A percentile compares a stretch with the other conserved stretches of the same genome.
phyloP scores from a whole-genome alignment of 2,113 vertebrate species.

The Dolichotis patagonum region DNA sequence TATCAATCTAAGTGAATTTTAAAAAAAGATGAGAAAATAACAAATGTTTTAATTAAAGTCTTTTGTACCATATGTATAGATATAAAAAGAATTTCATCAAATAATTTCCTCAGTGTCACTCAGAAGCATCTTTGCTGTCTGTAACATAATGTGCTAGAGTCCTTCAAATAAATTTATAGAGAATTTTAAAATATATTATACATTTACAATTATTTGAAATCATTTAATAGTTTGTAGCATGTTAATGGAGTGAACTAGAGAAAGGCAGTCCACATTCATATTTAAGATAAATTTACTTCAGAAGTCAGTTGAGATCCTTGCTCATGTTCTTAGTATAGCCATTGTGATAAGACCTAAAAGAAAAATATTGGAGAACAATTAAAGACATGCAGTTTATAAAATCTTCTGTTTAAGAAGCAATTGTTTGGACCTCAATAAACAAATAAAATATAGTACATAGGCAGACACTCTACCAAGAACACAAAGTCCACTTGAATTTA shows the following conservation, averaged over 20 bases:
- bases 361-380: constrained; percentile 77
- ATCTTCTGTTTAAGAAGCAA: constrained; percentile 32
- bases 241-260: constrained; percentile 84
- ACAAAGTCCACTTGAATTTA: constrained; percentile 70
- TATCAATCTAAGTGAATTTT: constrained; percentile 62
- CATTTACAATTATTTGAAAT: constrained; percentile 85
- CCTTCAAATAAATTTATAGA: constrained; percentile 86
- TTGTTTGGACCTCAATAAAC: constrained; percentile 21
- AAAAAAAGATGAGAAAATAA: constrained; percentile 81
- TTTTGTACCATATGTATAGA: constrained; percentile 83
- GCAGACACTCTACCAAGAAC: constrained; percentile 63
- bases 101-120: constrained; percentile 84
- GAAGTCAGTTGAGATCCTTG: constrained; percentile 80
- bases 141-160: constrained; percentile 84
- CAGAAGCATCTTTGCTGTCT: constrained; percentile 84
- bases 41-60: constrained; percentile 84
- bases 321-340: constrained; percentile 95
- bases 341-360: constrained; percentile 98
- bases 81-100: constrained; percentile 86
- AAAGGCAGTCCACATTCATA: constrained; percentile 89
- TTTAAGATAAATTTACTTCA: constrained; percentile 81
- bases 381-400: constrained; percentile 46
- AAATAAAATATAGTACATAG: constrained; percentile 32
- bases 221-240: constrained; percentile 82
- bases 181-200: constrained; percentile 87